A percentile compares a stretch with the other conserved stretches of the same genome.
Evolutionary conservation across 2,888 invertebrate species (phyloP).

Genomic region (Bombyx huttoni): DNA sequence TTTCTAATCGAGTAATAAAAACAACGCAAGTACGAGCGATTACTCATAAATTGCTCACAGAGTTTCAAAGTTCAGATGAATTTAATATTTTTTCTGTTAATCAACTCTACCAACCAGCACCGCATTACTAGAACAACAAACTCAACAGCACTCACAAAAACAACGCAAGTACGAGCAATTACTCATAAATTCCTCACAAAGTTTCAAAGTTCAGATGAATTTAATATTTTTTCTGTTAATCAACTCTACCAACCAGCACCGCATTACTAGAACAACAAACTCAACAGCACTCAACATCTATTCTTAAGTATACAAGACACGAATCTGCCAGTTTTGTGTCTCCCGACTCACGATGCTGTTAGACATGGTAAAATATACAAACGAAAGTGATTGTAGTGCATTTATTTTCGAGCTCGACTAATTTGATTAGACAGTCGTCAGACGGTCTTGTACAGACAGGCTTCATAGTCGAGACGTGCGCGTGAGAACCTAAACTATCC

Average conservation of each 20-base stretch:
- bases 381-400: conserved; percentile 24
- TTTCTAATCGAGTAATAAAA: too few species aligned
- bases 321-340: background rate
- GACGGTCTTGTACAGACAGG: conserved; percentile 42
- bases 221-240: too few species aligned
- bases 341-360: background rate
- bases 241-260: background rate
- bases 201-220: too few species aligned
- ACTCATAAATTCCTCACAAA: too few species aligned
- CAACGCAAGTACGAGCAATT: too few species aligned
- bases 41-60: too few species aligned
- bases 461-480: conserved; percentile 28
- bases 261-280: background rate
- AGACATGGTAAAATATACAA: conserved; percentile 2
- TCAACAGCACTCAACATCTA: too few species aligned
- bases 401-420: conserved; percentile 10
- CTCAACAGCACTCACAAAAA: too few species aligned
- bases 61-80: too few species aligned
- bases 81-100: too few species aligned
- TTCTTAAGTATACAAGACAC: conserved; percentile 1
- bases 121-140: background rate
- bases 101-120: background rate
- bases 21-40: too few species aligned
- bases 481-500: conserved; percentile 44
- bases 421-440: conserved; percentile 25